phyloP scores from a whole-genome alignment of 2,888 invertebrate species.

The Lomographa bimaculata region DNA sequence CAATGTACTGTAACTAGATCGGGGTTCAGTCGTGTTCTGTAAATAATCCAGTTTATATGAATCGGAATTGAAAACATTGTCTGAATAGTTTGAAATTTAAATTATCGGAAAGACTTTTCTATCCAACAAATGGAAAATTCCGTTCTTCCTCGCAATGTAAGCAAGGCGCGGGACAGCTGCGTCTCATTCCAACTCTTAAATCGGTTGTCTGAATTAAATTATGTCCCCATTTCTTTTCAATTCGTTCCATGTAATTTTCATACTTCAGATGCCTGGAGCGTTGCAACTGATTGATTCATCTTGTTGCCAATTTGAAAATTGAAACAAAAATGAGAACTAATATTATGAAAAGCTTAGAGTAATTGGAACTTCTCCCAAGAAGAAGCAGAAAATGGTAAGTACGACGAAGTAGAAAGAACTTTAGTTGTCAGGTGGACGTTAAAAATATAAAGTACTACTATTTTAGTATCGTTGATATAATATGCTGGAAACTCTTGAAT shows the following conservation, averaged over 20 bases:
- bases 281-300: conserved; percentile 4
- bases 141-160: conserved; percentile 43
- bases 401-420: no score
- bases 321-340: no score
- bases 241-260: conserved; percentile 20
- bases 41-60: no score
- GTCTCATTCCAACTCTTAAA: conserved; percentile 50
- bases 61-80: conserved; percentile 26
- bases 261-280: conserved; percentile 9
- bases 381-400: no score
- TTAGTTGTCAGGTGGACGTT: no score
- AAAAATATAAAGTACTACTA: no score
- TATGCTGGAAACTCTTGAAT: conserved; percentile 1
- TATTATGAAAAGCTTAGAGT: no score
- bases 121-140: conserved; percentile 32
- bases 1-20: no score
- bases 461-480: no score
- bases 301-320: no score
- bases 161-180: conserved; percentile 54
- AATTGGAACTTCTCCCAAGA: no score
- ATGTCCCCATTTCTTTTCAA: conserved; percentile 59
- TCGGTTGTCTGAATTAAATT: conserved; percentile 54
- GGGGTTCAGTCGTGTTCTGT: no score
- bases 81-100: conserved; percentile 35
- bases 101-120: conserved; percentile 31